Evolutionary conservation across 2,113 vertebrate genomes (phyloP).

Genomic region (Hystrix brachyura): DNA sequence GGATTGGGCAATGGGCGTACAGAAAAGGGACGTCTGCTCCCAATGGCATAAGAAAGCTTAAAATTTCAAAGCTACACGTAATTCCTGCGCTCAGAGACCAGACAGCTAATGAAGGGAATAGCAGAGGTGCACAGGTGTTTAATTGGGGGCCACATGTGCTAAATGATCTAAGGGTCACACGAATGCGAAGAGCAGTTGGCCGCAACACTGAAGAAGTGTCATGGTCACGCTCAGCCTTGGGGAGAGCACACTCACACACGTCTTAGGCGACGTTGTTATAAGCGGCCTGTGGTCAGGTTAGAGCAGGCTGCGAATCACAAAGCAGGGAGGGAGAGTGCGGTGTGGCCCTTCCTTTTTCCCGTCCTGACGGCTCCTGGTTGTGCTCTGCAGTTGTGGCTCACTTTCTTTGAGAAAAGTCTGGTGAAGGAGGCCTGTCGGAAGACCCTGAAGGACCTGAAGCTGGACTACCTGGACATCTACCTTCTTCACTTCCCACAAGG

Average conservation of each 20-base stretch:
- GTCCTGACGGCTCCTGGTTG: background rate
- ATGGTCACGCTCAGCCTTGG: background rate
- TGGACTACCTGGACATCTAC: constrained; percentile 91
- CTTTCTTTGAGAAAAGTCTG: constrained; percentile 87
- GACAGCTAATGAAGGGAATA: background rate
- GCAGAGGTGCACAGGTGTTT: accelerated
- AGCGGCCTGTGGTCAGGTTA: background rate
- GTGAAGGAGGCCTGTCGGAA: constrained; percentile 88
- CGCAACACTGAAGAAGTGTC: background rate
- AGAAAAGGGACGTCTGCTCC: background rate
- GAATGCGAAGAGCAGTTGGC: background rate
- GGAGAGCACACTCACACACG: background rate
- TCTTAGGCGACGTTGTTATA: accelerated
- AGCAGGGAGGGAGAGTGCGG: accelerated
- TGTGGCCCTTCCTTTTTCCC: accelerated
- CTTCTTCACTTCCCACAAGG: constrained; percentile 90
- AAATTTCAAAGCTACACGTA: background rate
- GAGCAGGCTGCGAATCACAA: background rate
- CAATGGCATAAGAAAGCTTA: no score
- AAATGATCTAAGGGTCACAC: background rate
- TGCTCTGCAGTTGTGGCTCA: constrained; percentile 88
- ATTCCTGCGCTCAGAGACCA: accelerated
- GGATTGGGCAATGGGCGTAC: background rate
- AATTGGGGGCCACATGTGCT: background rate
- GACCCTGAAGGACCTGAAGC: constrained; percentile 89